Evolutionary conservation across 2,113 vertebrate species (phyloP).

Genomic region (Crotophaga sulcirostris): DNA sequence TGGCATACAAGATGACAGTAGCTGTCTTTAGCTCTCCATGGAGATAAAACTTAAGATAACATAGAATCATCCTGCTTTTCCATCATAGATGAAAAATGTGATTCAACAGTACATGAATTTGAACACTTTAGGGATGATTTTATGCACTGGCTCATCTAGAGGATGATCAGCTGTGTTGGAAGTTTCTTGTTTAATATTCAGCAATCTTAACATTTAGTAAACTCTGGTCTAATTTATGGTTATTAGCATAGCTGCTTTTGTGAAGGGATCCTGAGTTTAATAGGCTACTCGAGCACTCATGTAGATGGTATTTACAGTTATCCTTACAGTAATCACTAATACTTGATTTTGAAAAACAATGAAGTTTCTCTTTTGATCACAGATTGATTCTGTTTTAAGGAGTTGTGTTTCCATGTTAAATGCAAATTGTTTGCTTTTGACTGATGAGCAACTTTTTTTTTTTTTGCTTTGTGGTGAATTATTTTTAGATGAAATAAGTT

Average conservation of each 20-base stretch:
- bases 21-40: slow-evolving; percentile 22
- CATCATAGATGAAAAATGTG: background rate
- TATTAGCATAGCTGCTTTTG: background rate
- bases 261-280: background rate
- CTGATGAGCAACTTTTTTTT: background rate
- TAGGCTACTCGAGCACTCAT: background rate
- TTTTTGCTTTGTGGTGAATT: background rate
- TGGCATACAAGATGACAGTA: background rate
- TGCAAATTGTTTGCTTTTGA: slow-evolving; percentile 5
- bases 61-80: slow-evolving; percentile 20
- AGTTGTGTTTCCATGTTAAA: background rate
- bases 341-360: background rate
- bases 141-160: background rate
- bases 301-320: background rate
- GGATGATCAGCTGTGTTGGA: background rate
- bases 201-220: background rate
- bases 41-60: slow-evolving; percentile 14
- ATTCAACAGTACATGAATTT: slow-evolving; percentile 16
- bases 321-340: slow-evolving; percentile 13
- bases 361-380: background rate
- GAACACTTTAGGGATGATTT: background rate
- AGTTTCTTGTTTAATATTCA: slow-evolving; percentile 9
- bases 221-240: background rate
- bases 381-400: background rate
- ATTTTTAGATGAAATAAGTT: slow-evolving; percentile 7